A percentile compares a stretch with the other conserved stretches of the same genome.
phyloP scores from a whole-genome alignment of 2,113 vertebrate genomes.

The Lontra canadensis region DNA sequence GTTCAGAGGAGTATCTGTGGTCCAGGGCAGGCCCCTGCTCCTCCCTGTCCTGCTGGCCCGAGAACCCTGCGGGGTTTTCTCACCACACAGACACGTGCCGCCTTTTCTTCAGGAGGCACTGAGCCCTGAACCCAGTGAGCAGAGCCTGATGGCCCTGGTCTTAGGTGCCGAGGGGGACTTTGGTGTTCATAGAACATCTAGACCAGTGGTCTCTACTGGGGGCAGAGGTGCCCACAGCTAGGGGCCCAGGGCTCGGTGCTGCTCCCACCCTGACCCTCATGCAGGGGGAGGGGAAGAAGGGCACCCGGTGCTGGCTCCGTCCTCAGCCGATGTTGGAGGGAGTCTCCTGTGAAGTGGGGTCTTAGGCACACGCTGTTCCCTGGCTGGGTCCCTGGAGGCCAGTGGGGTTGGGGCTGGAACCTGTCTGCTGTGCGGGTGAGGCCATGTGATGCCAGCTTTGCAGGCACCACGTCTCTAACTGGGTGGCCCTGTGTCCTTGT shows the following conservation, averaged over 20 bases:
- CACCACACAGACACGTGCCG: fast-evolving
- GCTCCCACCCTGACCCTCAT: not conserved
- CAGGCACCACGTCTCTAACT: not conserved
- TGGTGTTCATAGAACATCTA: fast-evolving
- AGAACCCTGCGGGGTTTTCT: not conserved
- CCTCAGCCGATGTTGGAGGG: fast-evolving
- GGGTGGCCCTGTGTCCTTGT: conserved; percentile 10
- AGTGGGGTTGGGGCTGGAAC: not conserved
- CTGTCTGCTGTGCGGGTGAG: not conserved
- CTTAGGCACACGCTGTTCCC: not conserved
- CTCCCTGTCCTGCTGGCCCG: not conserved
- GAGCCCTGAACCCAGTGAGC: not conserved
- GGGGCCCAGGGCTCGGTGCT: not conserved
- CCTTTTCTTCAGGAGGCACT: not conserved
- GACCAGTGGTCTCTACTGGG: not conserved
- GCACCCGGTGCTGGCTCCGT: not conserved
- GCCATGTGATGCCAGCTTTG: not conserved
- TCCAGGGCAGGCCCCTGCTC: too few species aligned
- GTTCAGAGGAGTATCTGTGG: not conserved
- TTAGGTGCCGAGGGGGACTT: not conserved
- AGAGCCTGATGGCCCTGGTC: not conserved
- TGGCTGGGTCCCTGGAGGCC: not conserved
- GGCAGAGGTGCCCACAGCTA: not conserved
- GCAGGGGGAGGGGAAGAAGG: not conserved
- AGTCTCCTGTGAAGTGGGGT: not conserved